Conservation (phyloP, 64 coral and sea anemone species). For the Porites australiensis region DNA sequence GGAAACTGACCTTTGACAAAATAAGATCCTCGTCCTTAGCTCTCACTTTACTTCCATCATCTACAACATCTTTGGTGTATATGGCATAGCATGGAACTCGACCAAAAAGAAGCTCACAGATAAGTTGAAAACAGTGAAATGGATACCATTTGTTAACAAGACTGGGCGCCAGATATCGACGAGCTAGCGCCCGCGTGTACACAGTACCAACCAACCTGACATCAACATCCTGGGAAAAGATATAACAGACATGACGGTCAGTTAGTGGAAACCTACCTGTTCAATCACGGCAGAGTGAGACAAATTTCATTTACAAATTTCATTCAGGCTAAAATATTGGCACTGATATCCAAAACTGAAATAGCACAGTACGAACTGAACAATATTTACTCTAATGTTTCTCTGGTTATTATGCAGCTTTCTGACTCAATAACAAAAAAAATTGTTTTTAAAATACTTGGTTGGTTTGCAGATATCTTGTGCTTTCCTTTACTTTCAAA, state of each 20-base stretch:
- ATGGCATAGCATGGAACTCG: constrained; percentile 79
- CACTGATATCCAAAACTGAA: no score
- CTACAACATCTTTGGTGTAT: constrained; percentile 82
- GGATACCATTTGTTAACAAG: constrained; percentile 88
- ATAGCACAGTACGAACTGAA: no score
- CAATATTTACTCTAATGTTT: no score
- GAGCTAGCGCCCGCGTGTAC: constrained; percentile 83
- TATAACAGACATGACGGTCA: neutral
- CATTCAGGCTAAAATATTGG: no score
- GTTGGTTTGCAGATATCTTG: no score
- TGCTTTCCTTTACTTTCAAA: no score
- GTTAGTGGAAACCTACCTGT: no score
- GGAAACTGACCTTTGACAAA: constrained; percentile 72
- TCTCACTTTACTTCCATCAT: constrained; percentile 69
- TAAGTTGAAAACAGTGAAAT: constrained; percentile 82
- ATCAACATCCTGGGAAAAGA: constrained; percentile 70
- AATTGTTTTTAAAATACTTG: no score
- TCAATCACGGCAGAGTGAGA: no score
- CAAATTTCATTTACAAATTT: no score
- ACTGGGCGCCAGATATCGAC: constrained; percentile 83
- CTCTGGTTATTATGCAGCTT: no score
- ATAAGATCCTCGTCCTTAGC: constrained; percentile 83
- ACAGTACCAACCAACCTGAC: constrained; percentile 88
- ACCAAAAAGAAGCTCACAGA: constrained; percentile 94
- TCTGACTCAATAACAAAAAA: no score